Percentiles rank a stretch among this genome's conserved stretches.
Conservation (phyloP, 30 jellyfish, hydroid and myxozoan species). For the Pelagia noctiluca region DNA sequence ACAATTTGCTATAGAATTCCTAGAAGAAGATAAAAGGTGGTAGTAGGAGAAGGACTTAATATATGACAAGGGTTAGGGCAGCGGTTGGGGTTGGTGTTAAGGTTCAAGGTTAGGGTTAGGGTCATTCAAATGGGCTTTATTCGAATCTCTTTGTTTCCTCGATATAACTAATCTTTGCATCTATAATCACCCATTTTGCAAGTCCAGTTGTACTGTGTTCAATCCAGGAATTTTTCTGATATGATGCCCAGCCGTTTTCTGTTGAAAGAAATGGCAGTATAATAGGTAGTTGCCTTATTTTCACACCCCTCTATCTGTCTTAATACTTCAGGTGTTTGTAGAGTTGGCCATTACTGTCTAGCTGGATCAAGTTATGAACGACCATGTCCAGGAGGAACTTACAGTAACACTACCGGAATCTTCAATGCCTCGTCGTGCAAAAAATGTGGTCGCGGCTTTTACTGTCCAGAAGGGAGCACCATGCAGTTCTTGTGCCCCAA, state of each 20-base stretch:
- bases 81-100: too few species aligned
- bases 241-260: too few species aligned
- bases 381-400: conserved; percentile 61
- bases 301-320: neutral
- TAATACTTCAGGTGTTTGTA: conserved; percentile 29
- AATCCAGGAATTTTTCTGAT: too few species aligned
- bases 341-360: conserved; percentile 50
- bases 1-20: neutral
- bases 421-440: conserved; percentile 18
- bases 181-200: neutral
- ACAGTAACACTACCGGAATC: conserved; percentile 42
- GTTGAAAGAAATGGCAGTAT: too few species aligned
- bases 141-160: neutral
- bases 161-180: neutral
- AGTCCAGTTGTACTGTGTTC: too few species aligned
- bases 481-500: conserved; percentile 18
- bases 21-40: too few species aligned
- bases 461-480: conserved; percentile 14
- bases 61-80: too few species aligned
- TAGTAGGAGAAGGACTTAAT: too few species aligned
- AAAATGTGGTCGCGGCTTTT: conserved; percentile 19
- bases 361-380: conserved; percentile 7
- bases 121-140: too few species aligned
- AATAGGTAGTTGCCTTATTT: neutral
- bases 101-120: too few species aligned